Percentiles rank a stretch among this genome's conserved stretches.
Conservation (phyloP, 2,797 vertebrate species). For the Hozukius guyotensis region DNA sequence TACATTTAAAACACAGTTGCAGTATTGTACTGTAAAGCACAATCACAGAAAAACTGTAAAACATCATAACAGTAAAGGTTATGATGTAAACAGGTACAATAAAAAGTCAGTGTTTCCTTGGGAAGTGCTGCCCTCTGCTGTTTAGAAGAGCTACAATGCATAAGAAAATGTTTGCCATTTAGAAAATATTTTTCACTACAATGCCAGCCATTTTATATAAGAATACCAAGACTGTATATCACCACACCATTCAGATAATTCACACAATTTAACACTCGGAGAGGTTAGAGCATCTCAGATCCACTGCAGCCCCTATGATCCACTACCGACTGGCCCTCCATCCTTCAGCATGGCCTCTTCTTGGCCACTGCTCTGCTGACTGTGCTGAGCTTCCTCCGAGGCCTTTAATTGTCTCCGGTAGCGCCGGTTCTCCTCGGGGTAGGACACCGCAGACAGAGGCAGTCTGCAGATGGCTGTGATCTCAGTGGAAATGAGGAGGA, state of each 20-base stretch:
- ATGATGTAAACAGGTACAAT: neutral
- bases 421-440: conserved; percentile 85
- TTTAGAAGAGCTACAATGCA: neutral
- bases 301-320: neutral
- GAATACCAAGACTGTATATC: neutral
- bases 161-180: neutral
- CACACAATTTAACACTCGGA: neutral
- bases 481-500: conserved; percentile 85
- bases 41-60: neutral
- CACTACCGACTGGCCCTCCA: neutral
- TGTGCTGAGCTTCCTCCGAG: neutral
- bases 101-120: conserved; percentile 11
- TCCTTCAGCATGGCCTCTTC: conserved; percentile 15
- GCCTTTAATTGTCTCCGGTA: conserved; percentile 67
- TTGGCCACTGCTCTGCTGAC: conserved; percentile 33
- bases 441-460: conserved; percentile 83
- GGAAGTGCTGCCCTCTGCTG: conserved; percentile 71
- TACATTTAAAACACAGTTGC: neutral
- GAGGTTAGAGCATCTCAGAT: neutral
- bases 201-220: conserved; percentile 38
- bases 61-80: neutral
- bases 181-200: neutral
- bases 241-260: neutral
- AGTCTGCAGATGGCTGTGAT: conserved; percentile 81
- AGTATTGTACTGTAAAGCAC: neutral